Percentiles rank a stretch among this genome's conserved stretches.
Evolutionary conservation across 2,888 invertebrate species (phyloP).

Genomic region (Alsophila aescularia): DNA sequence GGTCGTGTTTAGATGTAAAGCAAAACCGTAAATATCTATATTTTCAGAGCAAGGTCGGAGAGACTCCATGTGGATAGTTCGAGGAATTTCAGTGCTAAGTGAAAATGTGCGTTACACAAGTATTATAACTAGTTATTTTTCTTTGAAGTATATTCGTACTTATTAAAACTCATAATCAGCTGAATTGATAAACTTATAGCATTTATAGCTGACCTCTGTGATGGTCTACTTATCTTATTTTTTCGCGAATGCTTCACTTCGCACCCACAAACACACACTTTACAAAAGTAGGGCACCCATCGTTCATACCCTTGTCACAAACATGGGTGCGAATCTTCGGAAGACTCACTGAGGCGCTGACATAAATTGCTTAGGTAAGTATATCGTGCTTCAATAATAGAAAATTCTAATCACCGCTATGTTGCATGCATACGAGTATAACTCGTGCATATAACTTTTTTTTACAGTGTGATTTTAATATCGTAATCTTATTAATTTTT

Average conservation of each 20-base stretch:
- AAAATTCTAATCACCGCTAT: too few species aligned
- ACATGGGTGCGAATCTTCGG: slow-evolving; percentile 7
- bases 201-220: too few species aligned
- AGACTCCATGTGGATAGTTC: not conserved
- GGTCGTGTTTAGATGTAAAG: slow-evolving; percentile 34
- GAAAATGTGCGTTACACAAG: not conserved
- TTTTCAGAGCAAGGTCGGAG: not conserved
- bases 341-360: not conserved
- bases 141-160: not conserved
- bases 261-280: not conserved
- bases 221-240: not conserved
- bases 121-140: not conserved
- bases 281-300: slow-evolving; percentile 8
- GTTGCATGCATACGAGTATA: too few species aligned
- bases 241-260: slow-evolving; percentile 4
- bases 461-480: too few species aligned
- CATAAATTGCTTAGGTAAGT: slow-evolving; percentile 9
- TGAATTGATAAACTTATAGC: not conserved
- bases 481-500: too few species aligned
- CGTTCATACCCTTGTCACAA: slow-evolving; percentile 18
- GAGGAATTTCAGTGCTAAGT: not conserved
- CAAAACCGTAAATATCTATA: not conserved
- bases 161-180: too few species aligned
- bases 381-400: too few species aligned
- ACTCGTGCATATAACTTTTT: too few species aligned